Evolutionary conservation across 2,888 invertebrate genomes (phyloP).

Genomic region (Volucella inanis): DNA sequence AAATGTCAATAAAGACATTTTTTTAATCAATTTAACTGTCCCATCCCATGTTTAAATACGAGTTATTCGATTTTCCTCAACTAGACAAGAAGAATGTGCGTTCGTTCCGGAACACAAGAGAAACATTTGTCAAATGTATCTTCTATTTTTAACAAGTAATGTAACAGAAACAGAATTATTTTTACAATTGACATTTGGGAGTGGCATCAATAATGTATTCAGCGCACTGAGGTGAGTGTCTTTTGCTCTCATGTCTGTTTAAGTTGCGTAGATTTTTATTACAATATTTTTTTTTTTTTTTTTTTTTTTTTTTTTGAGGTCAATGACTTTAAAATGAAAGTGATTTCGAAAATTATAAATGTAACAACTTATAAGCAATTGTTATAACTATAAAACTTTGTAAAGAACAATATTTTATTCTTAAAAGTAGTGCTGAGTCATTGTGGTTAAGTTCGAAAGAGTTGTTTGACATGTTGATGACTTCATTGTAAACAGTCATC

Average conservation of each 20-base stretch:
- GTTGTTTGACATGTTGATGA: conserved; percentile 54
- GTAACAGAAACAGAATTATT: background rate
- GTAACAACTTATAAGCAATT: conserved; percentile 8
- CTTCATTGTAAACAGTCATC: conserved; percentile 47
- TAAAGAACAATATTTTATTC: conserved; percentile 32
- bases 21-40: background rate
- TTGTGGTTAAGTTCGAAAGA: background rate
- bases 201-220: background rate
- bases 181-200: conserved; percentile 15
- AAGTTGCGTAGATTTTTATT: no score
- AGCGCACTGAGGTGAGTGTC: no score
- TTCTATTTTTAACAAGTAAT: conserved; percentile 11
- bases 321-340: conserved; percentile 48
- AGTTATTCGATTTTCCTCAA: background rate
- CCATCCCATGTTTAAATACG: conserved; percentile 1
- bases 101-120: conserved; percentile 11
- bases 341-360: conserved; percentile 24
- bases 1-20: background rate
- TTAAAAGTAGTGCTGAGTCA: conserved; percentile 42
- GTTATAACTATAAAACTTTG: conserved; percentile 18
- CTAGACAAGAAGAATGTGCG: conserved; percentile 4
- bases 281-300: no score
- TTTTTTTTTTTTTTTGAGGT: background rate
- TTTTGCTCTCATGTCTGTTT: no score
- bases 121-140: conserved; percentile 15